A percentile compares a stretch with the other conserved stretches of the same genome.
Conservation (phyloP, 2,888 invertebrate genomes). For the Leistus spinibarbis region DNA sequence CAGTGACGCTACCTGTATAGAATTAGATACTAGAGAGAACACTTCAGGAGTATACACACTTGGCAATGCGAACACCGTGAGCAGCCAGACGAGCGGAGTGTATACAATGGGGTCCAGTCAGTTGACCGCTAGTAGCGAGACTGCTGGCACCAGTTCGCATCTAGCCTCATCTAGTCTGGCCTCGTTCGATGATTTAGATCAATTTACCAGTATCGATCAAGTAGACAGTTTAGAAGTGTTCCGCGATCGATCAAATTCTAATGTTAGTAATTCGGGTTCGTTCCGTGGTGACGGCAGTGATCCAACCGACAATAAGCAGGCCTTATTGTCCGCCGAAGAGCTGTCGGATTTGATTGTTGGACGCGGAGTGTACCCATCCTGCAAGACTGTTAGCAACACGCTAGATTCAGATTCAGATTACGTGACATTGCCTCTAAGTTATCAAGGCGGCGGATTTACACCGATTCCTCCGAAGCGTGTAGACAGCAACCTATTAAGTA, state of each 20-base stretch:
- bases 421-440: constrained; percentile 71
- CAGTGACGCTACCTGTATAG: constrained; percentile 73
- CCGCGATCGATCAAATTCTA: constrained; percentile 76
- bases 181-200: constrained; percentile 36
- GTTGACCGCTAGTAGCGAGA: constrained; percentile 50
- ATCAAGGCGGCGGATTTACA: constrained; percentile 55
- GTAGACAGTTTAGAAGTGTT: constrained; percentile 62
- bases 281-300: constrained; percentile 90
- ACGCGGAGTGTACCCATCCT: constrained; percentile 74
- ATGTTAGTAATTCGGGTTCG: constrained; percentile 77
- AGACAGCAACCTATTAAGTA: constrained; percentile 63
- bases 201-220: constrained; percentile 49
- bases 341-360: constrained; percentile 84
- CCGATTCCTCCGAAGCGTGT: constrained; percentile 74
- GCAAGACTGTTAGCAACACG: constrained; percentile 82
- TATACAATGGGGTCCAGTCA: constrained; percentile 79
- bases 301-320: constrained; percentile 70
- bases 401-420: constrained; percentile 91
- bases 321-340: constrained; percentile 79
- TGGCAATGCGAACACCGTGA: constrained; percentile 66
- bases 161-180: constrained; percentile 22
- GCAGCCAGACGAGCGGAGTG: constrained; percentile 85
- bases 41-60: constrained; percentile 66
- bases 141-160: constrained; percentile 37
- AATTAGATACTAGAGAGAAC: constrained; percentile 64